phyloP scores from a whole-genome alignment of 2,113 vertebrate genomes.

The Datnioides undecimradiatus region DNA sequence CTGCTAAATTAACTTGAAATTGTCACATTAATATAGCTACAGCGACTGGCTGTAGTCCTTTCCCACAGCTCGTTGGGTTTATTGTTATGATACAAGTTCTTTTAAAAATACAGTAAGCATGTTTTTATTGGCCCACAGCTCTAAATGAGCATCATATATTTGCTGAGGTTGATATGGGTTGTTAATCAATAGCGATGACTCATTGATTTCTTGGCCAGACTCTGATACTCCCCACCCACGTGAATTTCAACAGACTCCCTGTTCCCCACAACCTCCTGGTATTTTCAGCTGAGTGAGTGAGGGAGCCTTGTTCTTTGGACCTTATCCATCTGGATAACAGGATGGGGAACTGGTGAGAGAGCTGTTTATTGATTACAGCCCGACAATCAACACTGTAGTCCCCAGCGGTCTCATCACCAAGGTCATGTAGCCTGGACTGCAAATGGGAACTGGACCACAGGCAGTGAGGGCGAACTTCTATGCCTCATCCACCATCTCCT shows the following conservation, averaged over 20 bases:
- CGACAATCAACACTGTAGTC: not conserved
- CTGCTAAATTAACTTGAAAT: slow-evolving; percentile 8
- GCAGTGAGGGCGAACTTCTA: not conserved
- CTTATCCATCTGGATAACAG: not conserved
- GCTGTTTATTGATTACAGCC: not conserved
- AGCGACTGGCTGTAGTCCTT: not conserved
- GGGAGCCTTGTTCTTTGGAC: not conserved
- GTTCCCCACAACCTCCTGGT: slow-evolving; percentile 25
- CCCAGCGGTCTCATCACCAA: not conserved
- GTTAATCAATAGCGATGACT: slow-evolving; percentile 55
- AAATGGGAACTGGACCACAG: not conserved
- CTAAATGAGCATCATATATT: slow-evolving; percentile 24
- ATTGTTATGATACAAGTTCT: slow-evolving; percentile 30
- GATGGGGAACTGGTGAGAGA: not conserved
- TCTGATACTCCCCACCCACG: slow-evolving; percentile 27
- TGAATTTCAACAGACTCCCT: slow-evolving; percentile 44
- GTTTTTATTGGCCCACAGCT: slow-evolving; percentile 40
- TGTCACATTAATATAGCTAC: slow-evolving; percentile 13
- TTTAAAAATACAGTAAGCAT: slow-evolving; percentile 23
- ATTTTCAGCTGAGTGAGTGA: slow-evolving; percentile 16
- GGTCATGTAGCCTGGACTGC: not conserved
- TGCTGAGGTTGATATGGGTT: slow-evolving; percentile 34
- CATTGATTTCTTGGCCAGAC: slow-evolving; percentile 35
- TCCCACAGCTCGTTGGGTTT: slow-evolving; percentile 24
- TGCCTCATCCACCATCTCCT: too few relatives aligned